Base-by-base conservation (phyloP, 2,888 invertebrate genomes). In the Campopleginae sp. region DNA sequence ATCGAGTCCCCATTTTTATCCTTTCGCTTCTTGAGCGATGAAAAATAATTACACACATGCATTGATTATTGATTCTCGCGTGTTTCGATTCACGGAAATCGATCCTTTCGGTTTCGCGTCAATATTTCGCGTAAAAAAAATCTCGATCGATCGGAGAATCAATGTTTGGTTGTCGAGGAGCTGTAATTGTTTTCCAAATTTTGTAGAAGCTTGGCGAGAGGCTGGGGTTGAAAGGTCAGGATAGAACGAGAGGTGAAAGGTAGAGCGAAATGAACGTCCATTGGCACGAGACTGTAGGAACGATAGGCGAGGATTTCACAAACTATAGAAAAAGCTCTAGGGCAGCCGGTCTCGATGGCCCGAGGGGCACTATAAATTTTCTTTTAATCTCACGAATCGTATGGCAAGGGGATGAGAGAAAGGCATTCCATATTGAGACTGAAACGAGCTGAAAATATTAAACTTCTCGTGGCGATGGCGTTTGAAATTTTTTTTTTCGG, bases 331-430 rank as follows among this genome's bases (percentile, higher is more conserved):
- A 48, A 70, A 71, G 27, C 44, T 72, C 74, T 7, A 27, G 71
- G 46, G 51, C 31, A 27, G 48, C 48, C 48, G 19, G 74, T 44
- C 54, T 78, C 66, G 76, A 80, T 66, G 86, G 85, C 84, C 86
- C 44, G 63, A 63, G 86, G 87, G 86, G 88, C 91, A 89, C 90
- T 89, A 90, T 91, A 91, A 91, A 91, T 92, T 90, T 90, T 89
- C 91, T 90, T 92, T 92, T 91, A 92, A 92, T 92, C 91, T 92
- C 89, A 87, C 87, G 89, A 86, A 90, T 90, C 90, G 91, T 89
- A 87, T 82, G 80, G 83, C 51, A 82, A 78, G 70, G 70, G 65
- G 48, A 54, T 33, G 44, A 19, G 66, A 42, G 31, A 71, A 65
- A 61, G 12, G 65, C 31, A 44, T 46, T 31, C 7, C 63, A 19